Base-by-base conservation (phyloP, 2,888 invertebrate genomes). In the Rambutsinella grinnellia region DNA sequence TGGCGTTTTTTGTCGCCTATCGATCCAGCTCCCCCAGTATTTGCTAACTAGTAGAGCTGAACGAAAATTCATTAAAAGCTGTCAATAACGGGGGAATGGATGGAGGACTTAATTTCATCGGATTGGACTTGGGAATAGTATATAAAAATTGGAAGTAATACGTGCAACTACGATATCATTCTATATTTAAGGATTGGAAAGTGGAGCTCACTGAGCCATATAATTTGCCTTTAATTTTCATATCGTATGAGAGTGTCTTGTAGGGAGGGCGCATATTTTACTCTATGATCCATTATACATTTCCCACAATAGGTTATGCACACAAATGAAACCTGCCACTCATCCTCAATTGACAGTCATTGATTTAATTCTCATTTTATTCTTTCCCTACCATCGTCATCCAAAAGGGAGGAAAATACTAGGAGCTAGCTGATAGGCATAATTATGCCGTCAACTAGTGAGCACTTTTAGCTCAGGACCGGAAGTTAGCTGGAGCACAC, bases 291-390 rank as follows among this genome's bases (percentile, higher is more conserved):
- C 47, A 47, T 57, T 60, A 19, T 57, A 54, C 66, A 57, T 56
- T 67, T 67, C 57, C n/a, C 68, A 68, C 68, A 58, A 68, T 51
- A 68, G 68, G 68, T 69, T 69, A 60, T 62, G 47, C 46, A 56
- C 56, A 70, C 62, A 70, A 70, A 70, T 62, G 61, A 70, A 70
- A 70, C 61, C 70, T 61, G 62, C 70, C 70, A 70, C 62, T 62
- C 62, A 70, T 28, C 62, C 70, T 56, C 61, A 70, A 62, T 70
- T 70, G 70, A 56, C 62, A 62, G 62, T 70, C 56, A 61, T 70
- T 70, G 70, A 70, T 62, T 70, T 62, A 70, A 70, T 70, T 70
- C 60, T 5, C n/a, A n/a, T n/a, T n/a, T n/a, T n/a, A 51, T 27
- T 46, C 68, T 28, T 67, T 57, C 58, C 27, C 17, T 56, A 36